Conservation (phyloP, 2,113 vertebrate genomes). For the Megaleporinus macrocephalus region DNA sequence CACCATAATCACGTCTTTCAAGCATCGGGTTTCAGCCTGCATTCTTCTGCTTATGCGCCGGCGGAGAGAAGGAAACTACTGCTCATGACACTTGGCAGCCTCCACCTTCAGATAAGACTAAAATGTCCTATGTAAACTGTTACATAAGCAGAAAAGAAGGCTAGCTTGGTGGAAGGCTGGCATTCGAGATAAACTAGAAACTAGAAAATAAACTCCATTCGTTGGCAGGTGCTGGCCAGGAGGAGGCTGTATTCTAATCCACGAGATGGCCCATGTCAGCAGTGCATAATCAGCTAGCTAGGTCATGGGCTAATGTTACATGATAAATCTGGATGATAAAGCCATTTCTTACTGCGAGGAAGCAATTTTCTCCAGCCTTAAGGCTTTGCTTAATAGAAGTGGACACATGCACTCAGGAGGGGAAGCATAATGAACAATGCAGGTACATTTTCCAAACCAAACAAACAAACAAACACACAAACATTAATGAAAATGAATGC, state of each 20-base stretch:
- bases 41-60: conserved; percentile 49
- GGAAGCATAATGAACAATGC: conserved; percentile 22
- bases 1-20: conserved; percentile 62
- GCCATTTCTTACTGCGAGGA: conserved; percentile 45
- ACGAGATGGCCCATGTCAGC: conserved; percentile 33
- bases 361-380: conserved; percentile 52
- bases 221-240: conserved; percentile 11
- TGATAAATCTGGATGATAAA: conserved; percentile 53
- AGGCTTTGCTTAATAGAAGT: conserved; percentile 61
- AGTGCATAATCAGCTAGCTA: conserved; percentile 41
- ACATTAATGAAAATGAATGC: background rate
- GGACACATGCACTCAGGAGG: conserved; percentile 15
- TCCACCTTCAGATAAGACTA: conserved; percentile 22
- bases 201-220: background rate
- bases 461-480: conserved; percentile 42
- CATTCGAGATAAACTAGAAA: background rate
- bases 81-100: conserved; percentile 49
- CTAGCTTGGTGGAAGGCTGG: conserved; percentile 10
- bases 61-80: conserved; percentile 37
- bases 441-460: conserved; percentile 23
- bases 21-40: conserved; percentile 51
- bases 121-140: conserved; percentile 30
- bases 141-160: conserved; percentile 10
- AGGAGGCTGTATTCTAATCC: background rate
- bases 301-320: conserved; percentile 57